A percentile compares a stretch with the other conserved stretches of the same genome.
Evolutionary conservation across 2,888 invertebrate species (phyloP).

Genomic region (Latheticus oryzae): DNA sequence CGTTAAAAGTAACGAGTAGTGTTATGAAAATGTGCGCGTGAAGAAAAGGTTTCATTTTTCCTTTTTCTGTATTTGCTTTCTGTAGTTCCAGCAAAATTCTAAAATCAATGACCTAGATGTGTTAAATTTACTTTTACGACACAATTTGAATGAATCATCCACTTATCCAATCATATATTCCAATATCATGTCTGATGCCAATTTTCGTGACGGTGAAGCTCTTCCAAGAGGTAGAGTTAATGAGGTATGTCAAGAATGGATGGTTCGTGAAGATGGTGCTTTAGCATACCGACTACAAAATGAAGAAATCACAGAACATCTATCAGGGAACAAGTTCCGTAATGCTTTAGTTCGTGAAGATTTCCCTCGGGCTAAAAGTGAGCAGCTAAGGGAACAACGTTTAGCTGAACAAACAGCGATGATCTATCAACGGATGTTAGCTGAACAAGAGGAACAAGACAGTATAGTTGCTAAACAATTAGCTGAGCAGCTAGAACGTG

Average conservation of each 20-base stretch:
- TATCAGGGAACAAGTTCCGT: slow-evolving; percentile 79
- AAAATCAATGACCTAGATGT: slow-evolving; percentile 22
- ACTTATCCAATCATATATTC: background rate
- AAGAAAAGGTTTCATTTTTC: too few relatives aligned
- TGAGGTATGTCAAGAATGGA: slow-evolving; percentile 85
- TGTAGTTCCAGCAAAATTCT: too few relatives aligned
- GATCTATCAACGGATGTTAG: slow-evolving; percentile 70
- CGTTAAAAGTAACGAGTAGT: too few relatives aligned
- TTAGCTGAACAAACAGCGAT: slow-evolving; percentile 74
- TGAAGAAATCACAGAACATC: slow-evolving; percentile 84
- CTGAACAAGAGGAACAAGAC: slow-evolving; percentile 79
- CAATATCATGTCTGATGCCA: slow-evolving; percentile 50
- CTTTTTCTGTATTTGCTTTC: slow-evolving; percentile 12
- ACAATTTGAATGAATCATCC: slow-evolving; percentile 28
- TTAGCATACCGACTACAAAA: slow-evolving; percentile 83
- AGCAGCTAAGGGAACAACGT: slow-evolving; percentile 77
- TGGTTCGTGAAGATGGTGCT: slow-evolving; percentile 86
- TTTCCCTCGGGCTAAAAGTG: slow-evolving; percentile 79
- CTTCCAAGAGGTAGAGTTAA: slow-evolving; percentile 76
- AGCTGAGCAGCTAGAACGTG: slow-evolving; percentile 74
- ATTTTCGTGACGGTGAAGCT: slow-evolving; percentile 63
- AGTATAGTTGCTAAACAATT: slow-evolving; percentile 74
- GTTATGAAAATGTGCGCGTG: too few relatives aligned
- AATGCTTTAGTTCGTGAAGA: slow-evolving; percentile 84
- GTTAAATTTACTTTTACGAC: too few relatives aligned